Conservation (phyloP, 1,140 invertebrate species). For the Pinna nobilis region DNA sequence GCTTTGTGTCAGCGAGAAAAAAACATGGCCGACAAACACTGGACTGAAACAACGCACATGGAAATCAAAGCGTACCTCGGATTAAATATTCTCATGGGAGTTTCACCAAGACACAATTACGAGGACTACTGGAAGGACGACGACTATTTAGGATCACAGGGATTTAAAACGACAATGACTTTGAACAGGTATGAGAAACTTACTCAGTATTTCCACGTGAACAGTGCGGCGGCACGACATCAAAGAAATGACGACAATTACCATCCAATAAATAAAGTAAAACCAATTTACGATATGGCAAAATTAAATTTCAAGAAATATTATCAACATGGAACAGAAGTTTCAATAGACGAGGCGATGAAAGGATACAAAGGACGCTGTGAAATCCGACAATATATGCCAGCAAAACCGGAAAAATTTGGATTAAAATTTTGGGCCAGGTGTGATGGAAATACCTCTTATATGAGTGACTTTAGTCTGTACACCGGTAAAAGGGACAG, state of each 20-base stretch:
- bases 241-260: background rate
- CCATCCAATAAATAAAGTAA: too few relatives aligned
- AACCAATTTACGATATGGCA: slow-evolving; percentile 42
- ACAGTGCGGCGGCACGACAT: slow-evolving; percentile 7
- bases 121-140: slow-evolving; percentile 40
- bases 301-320: slow-evolving; percentile 23
- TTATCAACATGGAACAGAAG: slow-evolving; percentile 26
- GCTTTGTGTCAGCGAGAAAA: slow-evolving; percentile 10
- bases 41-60: slow-evolving; percentile 8
- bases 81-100: slow-evolving; percentile 37
- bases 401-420: slow-evolving; percentile 73
- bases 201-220: slow-evolving; percentile 48
- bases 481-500: slow-evolving; percentile 27
- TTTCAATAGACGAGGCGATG: slow-evolving; percentile 73
- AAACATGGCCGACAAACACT: slow-evolving; percentile 5
- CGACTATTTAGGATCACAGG: slow-evolving; percentile 22
- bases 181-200: slow-evolving; percentile 42
- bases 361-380: slow-evolving; percentile 73
- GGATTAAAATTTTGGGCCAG: slow-evolving; percentile 72
- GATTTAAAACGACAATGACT: slow-evolving; percentile 37
- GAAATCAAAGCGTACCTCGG: slow-evolving; percentile 24
- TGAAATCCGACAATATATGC: slow-evolving; percentile 73
- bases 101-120: slow-evolving; percentile 12
- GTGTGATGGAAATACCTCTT: slow-evolving; percentile 40
- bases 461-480: slow-evolving; percentile 29